Conservation (phyloP, 2,113 vertebrate genomes). For the Carollia perspicillata region DNA sequence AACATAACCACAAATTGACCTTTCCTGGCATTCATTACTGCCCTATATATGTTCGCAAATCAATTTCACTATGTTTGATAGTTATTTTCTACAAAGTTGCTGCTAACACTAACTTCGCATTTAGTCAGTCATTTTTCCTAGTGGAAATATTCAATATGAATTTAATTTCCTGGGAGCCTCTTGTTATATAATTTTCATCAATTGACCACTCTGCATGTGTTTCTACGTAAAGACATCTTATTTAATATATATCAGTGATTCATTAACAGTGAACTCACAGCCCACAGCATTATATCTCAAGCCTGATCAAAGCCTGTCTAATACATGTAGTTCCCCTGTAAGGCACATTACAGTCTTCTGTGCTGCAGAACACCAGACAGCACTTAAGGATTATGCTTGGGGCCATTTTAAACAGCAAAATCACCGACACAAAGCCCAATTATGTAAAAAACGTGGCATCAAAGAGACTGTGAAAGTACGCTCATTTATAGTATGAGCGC, state of each 20-base stretch:
- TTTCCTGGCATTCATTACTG: neutral
- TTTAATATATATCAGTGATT: neutral
- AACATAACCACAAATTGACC: neutral
- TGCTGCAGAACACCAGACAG: neutral
- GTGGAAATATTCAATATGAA: neutral
- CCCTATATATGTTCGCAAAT: neutral
- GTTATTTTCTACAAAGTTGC: neutral
- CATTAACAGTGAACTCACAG: neutral
- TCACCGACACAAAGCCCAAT: neutral
- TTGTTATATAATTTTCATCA: neutral
- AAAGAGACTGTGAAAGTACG: neutral
- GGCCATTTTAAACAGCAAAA: neutral
- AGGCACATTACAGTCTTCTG: neutral
- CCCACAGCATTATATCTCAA: neutral
- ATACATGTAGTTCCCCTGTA: neutral
- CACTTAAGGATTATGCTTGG: neutral
- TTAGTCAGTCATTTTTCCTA: neutral
- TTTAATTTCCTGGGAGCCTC: neutral
- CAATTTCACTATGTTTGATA: neutral
- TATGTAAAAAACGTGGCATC: neutral
- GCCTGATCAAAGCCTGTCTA: neutral
- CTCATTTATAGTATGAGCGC: neutral
- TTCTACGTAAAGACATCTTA: neutral
- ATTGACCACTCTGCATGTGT: neutral
- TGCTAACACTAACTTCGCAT: neutral